Percentiles rank a stretch among this genome's conserved stretches.
phyloP scores from a whole-genome alignment of 1,140 invertebrate genomes.

The Stegodyphus dumicola region DNA sequence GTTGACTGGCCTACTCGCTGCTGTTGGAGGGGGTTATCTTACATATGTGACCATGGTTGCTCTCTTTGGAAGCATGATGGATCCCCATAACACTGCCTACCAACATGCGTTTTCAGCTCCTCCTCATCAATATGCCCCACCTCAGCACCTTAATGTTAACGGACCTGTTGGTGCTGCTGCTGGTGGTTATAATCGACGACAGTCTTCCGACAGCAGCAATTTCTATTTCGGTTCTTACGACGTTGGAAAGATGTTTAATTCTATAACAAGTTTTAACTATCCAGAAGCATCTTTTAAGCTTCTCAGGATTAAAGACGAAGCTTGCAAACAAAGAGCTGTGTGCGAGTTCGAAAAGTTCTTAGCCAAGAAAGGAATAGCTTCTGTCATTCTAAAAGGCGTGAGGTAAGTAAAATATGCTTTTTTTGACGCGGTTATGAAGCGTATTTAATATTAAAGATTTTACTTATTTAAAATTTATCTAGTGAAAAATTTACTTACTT shows the following conservation, averaged over 20 bases:
- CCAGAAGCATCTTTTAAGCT: slow-evolving; percentile 43
- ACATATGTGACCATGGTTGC: slow-evolving; percentile 55
- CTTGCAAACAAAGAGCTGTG: slow-evolving; percentile 51
- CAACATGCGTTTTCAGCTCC: slow-evolving; percentile 38
- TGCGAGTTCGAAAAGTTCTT: slow-evolving; percentile 49
- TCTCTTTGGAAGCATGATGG: slow-evolving; percentile 43
- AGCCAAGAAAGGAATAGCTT: slow-evolving; percentile 42
- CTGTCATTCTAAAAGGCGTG: slow-evolving; percentile 47
- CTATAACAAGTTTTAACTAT: slow-evolving; percentile 30
- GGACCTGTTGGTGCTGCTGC: not conserved
- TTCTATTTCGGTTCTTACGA: slow-evolving; percentile 38
- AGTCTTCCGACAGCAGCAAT: slow-evolving; percentile 22
- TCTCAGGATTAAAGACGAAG: slow-evolving; percentile 48
- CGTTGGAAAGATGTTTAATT: slow-evolving; percentile 35
- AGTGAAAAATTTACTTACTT: not conserved
- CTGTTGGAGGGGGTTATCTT: slow-evolving; percentile 51
- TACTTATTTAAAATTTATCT: not conserved
- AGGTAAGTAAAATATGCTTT: slow-evolving; percentile 19
- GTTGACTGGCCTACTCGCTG: slow-evolving; percentile 44
- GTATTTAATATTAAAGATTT: not conserved
- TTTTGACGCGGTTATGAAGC: no score
- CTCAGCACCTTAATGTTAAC: slow-evolving; percentile 21
- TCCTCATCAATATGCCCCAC: slow-evolving; percentile 47
- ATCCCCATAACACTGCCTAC: slow-evolving; percentile 37
- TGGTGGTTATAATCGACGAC: slow-evolving; percentile 34